These are phyloP conservation scores for Sinhomidia bicolor DNA, from an alignment of 2,888 invertebrate species.

Conservation along the genomic window DNA sequence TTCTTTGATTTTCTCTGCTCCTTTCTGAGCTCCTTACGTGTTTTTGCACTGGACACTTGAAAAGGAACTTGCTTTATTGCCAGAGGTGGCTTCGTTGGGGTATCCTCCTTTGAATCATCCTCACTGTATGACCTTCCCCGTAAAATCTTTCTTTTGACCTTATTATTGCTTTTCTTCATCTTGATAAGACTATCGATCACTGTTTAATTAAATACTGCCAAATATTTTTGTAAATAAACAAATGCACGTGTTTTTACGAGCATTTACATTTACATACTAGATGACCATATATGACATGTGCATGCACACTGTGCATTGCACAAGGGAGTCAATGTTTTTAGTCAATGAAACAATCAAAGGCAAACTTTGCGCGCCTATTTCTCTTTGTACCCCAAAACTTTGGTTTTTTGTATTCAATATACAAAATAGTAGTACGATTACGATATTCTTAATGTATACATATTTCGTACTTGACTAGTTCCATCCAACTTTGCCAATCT, in stretches of 20 bases:
- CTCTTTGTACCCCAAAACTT: too few relatives aligned
- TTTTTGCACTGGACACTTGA: slow-evolving; percentile 80
- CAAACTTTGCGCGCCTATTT: too few relatives aligned
- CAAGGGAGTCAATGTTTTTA: too few relatives aligned
- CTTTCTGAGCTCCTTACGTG: slow-evolving; percentile 88
- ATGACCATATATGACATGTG: not conserved
- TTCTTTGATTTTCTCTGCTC: slow-evolving; percentile 88
- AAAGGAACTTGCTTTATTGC: not conserved
- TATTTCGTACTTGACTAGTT: too few relatives aligned
- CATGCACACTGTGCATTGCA: too few relatives aligned
- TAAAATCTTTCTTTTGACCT: slow-evolving; percentile 29
- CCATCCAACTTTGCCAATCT: too few relatives aligned
- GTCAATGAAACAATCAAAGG: too few relatives aligned
- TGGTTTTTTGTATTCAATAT: too few relatives aligned
- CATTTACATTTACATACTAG: not conserved
- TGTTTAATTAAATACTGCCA: not conserved
- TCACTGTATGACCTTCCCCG: slow-evolving; percentile 16
- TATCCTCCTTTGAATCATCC: not conserved
- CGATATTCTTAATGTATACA: too few relatives aligned
- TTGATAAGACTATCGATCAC: too few relatives aligned
- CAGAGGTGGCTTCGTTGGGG: slow-evolving; percentile 2
- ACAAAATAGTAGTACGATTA: too few relatives aligned
- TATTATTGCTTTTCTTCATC: not conserved
- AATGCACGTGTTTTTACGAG: not conserved
- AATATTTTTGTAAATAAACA: too few relatives aligned